Conservation (phyloP, 2,888 invertebrate genomes). For the Nomada fabriciana region DNA sequence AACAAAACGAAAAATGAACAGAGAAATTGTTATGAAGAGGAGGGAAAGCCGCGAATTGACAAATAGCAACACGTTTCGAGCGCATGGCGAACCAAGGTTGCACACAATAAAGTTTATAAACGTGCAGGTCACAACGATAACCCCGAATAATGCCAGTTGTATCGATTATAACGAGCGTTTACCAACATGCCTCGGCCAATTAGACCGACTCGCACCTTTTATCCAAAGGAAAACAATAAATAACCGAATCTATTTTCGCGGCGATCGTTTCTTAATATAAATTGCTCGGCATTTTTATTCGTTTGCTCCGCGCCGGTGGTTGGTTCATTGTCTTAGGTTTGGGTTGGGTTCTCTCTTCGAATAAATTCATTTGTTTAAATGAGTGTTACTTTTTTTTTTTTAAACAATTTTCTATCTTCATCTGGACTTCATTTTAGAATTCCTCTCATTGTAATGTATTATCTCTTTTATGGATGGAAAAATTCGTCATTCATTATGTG, state of each 20-base stretch:
- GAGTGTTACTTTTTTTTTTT: too few relatives aligned
- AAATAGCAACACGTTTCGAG: conserved; percentile 52
- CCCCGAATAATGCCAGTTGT: conserved; percentile 36
- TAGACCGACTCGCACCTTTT: conserved; percentile 34
- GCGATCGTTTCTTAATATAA: neutral
- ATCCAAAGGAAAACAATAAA: neutral
- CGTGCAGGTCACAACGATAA: conserved; percentile 53
- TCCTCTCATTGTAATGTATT: too few relatives aligned
- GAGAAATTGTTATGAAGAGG: conserved; percentile 9
- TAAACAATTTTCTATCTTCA: too few relatives aligned
- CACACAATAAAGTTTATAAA: conserved; percentile 56
- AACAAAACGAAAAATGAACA: neutral
- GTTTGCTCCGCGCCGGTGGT: too few relatives aligned
- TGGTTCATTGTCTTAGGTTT: too few relatives aligned
- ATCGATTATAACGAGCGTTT: conserved; percentile 25
- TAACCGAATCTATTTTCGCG: neutral
- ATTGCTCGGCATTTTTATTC: neutral
- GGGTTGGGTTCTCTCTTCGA: too few relatives aligned
- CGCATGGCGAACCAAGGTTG: conserved; percentile 57
- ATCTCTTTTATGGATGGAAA: too few relatives aligned
- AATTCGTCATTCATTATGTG: too few relatives aligned
- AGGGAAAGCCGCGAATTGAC: conserved; percentile 48
- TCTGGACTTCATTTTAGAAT: too few relatives aligned
- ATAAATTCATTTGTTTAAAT: too few relatives aligned
- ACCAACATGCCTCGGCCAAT: conserved; percentile 19